phyloP scores from a whole-genome alignment of 2,113 vertebrate species.

The Podilymbus podiceps region DNA sequence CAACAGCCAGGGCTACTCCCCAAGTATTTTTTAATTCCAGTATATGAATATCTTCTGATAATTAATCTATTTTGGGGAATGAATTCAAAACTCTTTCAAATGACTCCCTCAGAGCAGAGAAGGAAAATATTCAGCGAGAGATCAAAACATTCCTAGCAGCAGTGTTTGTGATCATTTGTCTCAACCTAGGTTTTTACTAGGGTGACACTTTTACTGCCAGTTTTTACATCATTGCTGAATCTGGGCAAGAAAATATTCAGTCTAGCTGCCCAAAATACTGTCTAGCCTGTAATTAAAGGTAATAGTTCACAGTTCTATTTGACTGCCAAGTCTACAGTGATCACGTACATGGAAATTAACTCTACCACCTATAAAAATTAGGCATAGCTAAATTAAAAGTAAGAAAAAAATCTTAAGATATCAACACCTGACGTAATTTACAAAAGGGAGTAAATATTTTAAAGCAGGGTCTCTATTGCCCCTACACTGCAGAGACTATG shows the following conservation, averaged over 20 bases:
- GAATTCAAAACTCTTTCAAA: not conserved
- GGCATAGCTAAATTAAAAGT: not conserved
- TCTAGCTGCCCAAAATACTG: not conserved
- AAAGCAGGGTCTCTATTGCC: not conserved
- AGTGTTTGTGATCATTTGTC: not conserved
- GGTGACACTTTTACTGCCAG: not conserved
- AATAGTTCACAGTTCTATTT: not conserved
- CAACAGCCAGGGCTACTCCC: not conserved
- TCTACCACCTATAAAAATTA: not conserved
- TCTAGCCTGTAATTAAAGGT: not conserved
- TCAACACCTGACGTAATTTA: not conserved
- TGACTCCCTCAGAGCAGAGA: not conserved
- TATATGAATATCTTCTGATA: not conserved
- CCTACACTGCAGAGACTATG: not conserved
- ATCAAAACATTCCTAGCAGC: not conserved
- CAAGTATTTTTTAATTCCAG: not conserved
- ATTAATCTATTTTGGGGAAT: not conserved
- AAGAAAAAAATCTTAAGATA: not conserved
- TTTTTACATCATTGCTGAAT: not conserved
- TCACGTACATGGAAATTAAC: not conserved
- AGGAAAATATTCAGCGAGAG: not conserved
- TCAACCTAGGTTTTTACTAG: not conserved
- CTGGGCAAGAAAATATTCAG: not conserved
- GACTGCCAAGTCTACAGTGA: not conserved
- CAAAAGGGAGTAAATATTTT: not conserved